Conservation (phyloP, 2,888 invertebrate genomes). For the Leptopterna dolabrata region DNA sequence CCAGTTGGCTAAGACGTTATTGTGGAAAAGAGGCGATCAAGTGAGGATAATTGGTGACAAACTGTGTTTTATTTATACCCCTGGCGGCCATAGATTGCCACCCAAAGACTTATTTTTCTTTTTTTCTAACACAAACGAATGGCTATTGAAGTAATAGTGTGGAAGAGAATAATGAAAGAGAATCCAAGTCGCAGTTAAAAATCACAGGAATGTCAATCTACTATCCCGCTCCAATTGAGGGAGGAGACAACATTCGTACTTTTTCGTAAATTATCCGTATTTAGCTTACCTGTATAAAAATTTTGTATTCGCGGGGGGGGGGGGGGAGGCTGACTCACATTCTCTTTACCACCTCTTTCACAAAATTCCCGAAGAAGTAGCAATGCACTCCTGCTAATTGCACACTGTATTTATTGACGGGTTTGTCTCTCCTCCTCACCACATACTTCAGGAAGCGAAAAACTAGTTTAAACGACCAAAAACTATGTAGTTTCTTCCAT, state of each 20-base stretch:
- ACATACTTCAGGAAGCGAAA: no score
- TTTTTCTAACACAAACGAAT: neutral
- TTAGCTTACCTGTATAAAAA: no score
- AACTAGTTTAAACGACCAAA: no score
- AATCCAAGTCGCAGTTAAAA: neutral
- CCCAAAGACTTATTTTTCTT: neutral
- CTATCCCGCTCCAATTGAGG: neutral
- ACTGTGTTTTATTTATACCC: slow-evolving; percentile 43
- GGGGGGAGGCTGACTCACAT: no score
- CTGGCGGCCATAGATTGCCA: slow-evolving; percentile 29
- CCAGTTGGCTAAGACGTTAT: slow-evolving; percentile 49
- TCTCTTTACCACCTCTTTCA: no score
- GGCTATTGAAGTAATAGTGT: neutral
- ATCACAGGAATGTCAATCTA: neutral
- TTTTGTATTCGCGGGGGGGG: no score
- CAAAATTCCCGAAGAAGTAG: no score
- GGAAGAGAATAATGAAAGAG: neutral
- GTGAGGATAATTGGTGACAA: slow-evolving; percentile 45
- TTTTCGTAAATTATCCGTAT: no score
- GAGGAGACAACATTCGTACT: neutral
- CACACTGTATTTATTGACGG: no score
- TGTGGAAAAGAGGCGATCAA: slow-evolving; percentile 48
- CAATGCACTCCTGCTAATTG: no score
- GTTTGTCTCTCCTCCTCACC: no score
- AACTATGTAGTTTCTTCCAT: no score